Conservation (phyloP, 1,140 invertebrate genomes). For the Neodiprion lecontei region DNA sequence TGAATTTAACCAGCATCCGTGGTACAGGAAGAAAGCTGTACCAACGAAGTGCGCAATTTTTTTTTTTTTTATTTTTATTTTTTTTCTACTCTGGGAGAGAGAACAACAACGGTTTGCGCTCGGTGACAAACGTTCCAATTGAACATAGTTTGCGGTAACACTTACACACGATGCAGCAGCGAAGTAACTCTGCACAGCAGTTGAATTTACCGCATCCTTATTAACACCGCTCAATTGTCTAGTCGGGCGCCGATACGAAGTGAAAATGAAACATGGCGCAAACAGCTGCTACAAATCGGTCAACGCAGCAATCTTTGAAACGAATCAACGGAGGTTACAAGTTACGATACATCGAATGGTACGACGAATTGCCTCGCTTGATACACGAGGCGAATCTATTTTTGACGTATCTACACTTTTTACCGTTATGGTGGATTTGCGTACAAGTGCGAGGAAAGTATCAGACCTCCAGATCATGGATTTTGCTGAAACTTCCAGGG, state of each 20-base stretch:
- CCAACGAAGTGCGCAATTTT: too few relatives aligned
- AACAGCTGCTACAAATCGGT: background rate
- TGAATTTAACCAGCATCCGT: too few relatives aligned
- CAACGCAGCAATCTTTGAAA: background rate
- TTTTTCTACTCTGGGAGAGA: background rate
- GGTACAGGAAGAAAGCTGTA: too few relatives aligned
- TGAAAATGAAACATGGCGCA: background rate
- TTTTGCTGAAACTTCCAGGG: too few relatives aligned
- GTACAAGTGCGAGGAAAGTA: too few relatives aligned
- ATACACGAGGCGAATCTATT: too few relatives aligned
- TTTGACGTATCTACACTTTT: too few relatives aligned
- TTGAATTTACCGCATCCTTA: slow-evolving; percentile 3
- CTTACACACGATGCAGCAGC: too few relatives aligned
- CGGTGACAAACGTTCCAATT: background rate
- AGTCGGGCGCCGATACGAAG: background rate
- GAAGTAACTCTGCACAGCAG: background rate
- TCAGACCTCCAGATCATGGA: too few relatives aligned
- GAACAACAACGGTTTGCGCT: background rate
- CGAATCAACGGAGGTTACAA: background rate
- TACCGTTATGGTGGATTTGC: too few relatives aligned
- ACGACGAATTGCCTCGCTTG: too few relatives aligned
- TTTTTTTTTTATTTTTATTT: too few relatives aligned
- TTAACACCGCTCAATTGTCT: background rate
- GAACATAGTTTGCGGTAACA: background rate
- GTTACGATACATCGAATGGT: background rate